phyloP scores from a whole-genome alignment of 2,797 vertebrate species.

The Micromesistius poutassou region DNA sequence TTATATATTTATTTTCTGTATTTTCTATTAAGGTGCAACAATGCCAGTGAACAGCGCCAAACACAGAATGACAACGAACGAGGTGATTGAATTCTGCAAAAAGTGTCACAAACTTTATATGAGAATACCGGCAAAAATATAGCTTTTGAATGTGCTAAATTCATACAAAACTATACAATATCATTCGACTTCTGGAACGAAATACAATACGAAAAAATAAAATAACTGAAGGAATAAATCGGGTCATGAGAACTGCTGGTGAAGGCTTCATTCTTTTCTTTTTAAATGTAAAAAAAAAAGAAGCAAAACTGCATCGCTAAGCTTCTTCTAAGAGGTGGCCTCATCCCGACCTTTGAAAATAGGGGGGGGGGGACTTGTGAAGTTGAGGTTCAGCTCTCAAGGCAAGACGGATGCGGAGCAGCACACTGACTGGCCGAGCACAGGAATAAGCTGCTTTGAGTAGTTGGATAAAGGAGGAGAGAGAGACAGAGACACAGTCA shows the following conservation, averaged over 20 bases:
- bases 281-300: background rate
- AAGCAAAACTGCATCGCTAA: background rate
- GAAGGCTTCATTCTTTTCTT: background rate
- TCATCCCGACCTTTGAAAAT: background rate
- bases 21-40: background rate
- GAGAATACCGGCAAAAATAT: background rate
- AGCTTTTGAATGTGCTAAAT: too few relatives aligned
- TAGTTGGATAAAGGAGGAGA: background rate
- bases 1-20: slow-evolving; percentile 6
- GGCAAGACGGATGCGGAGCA: background rate
- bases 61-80: background rate
- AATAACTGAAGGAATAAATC: background rate
- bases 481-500: background rate
- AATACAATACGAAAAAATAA: too few relatives aligned
- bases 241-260: background rate
- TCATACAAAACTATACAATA: too few relatives aligned
- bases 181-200: too few relatives aligned
- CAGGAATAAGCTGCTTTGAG: background rate
- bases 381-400: background rate
- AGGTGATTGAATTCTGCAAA: background rate
- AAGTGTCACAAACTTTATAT: background rate
- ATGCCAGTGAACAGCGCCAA: too few relatives aligned
- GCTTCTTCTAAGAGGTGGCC: background rate
- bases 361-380: background rate
- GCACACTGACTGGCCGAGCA: background rate